Percentiles rank a stretch among this genome's conserved stretches.
Conservation (phyloP, 1,140 invertebrate species). For the Holcopasites calliopsidis region DNA sequence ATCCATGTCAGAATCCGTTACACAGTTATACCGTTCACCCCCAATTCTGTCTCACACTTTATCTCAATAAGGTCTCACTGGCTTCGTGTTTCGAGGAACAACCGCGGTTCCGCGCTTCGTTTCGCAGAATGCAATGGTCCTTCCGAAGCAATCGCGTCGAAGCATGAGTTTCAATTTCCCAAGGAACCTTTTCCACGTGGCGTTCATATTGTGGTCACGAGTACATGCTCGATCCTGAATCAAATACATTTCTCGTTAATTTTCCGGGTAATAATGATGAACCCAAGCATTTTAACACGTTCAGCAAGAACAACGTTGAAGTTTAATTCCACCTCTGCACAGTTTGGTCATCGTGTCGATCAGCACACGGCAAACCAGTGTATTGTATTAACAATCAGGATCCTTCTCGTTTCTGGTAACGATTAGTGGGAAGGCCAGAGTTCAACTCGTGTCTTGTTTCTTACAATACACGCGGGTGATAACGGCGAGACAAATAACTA, state of each 20-base stretch:
- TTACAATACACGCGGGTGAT: not conserved
- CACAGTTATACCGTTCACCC: too few species aligned
- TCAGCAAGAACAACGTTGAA: not conserved
- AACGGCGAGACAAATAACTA: too few species aligned
- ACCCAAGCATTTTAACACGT: conserved; percentile 36
- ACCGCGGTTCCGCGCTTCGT: not conserved
- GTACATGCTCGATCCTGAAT: not conserved
- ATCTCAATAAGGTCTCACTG: not conserved
- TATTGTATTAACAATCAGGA: conserved; percentile 61
- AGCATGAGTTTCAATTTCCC: not conserved
- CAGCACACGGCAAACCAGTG: conserved; percentile 11
- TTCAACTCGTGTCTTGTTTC: too few species aligned
- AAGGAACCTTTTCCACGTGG: not conserved
- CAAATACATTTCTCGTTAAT: not conserved
- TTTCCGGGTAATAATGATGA: conserved; percentile 17
- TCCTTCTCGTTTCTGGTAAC: conserved; percentile 39
- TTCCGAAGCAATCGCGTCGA: not conserved
- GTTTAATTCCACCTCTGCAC: conserved; percentile 48
- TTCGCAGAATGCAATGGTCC: not conserved
- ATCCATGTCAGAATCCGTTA: not conserved
- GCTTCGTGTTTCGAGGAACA: not conserved
- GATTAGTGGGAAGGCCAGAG: not conserved
- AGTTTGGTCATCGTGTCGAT: conserved; percentile 38
- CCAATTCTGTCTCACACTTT: not conserved
- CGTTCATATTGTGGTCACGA: not conserved